Conservation (phyloP, 2,797 vertebrate genomes). For the Chaenodraco wilsoni region DNA sequence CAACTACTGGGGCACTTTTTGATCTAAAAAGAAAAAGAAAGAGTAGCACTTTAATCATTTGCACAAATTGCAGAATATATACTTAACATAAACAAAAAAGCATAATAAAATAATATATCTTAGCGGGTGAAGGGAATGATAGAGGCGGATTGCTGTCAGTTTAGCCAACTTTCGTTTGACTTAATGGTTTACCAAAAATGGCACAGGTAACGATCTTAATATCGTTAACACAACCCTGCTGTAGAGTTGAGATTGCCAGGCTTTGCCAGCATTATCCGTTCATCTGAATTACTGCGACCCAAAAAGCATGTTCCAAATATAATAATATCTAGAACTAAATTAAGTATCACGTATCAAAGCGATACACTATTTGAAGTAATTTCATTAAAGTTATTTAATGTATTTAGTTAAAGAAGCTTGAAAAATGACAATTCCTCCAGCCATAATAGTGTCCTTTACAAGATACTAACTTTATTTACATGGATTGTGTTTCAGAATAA, state of each 20-base stretch:
- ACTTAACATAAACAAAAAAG: background rate
- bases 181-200: background rate
- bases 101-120: background rate
- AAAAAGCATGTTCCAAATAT: background rate
- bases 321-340: background rate
- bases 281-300: slow-evolving; percentile 80
- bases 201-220: slow-evolving; percentile 61
- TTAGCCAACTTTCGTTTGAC: background rate
- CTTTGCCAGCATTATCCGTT: slow-evolving; percentile 82
- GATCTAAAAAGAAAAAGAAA: slow-evolving; percentile 78
- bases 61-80: slow-evolving; percentile 8
- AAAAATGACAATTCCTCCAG: background rate
- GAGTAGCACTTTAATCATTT: slow-evolving; percentile 21
- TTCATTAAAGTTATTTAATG: background rate
- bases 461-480: background rate
- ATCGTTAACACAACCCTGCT: slow-evolving; percentile 81
- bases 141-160: background rate
- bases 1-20: slow-evolving; percentile 88
- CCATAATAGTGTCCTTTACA: background rate
- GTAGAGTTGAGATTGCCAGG: slow-evolving; percentile 75
- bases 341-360: background rate
- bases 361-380: background rate
- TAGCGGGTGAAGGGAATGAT: too few species aligned
- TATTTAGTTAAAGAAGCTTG: background rate
- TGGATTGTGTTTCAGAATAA: background rate